Conservation (phyloP, 1,140 invertebrate species). For the Zophobas morio region DNA sequence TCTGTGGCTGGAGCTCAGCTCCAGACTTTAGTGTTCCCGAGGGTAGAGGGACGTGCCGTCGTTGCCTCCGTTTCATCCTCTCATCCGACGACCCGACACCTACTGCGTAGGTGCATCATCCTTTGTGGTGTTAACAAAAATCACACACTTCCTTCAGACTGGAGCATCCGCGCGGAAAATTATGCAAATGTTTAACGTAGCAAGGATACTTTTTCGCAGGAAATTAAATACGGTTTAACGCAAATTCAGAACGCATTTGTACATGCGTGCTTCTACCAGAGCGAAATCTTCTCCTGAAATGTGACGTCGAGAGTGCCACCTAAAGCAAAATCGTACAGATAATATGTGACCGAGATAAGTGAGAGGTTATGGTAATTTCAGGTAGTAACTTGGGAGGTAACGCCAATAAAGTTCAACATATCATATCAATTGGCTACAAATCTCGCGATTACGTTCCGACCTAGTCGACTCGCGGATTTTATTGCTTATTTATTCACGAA, state of each 20-base stretch:
- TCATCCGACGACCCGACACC: too few relatives aligned
- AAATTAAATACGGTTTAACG: constrained; percentile 32
- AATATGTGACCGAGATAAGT: constrained; percentile 54
- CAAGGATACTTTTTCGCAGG: constrained; percentile 26
- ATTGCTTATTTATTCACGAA: constrained; percentile 57
- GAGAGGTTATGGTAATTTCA: constrained; percentile 58
- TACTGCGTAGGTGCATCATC: not conserved
- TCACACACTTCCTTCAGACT: constrained; percentile 26
- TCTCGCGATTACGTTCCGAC: constrained; percentile 51
- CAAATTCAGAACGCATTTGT: constrained; percentile 20
- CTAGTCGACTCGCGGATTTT: constrained; percentile 51
- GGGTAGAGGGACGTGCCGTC: constrained; percentile 46
- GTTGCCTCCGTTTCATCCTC: not conserved
- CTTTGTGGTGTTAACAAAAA: constrained; percentile 28
- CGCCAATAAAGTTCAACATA: constrained; percentile 51
- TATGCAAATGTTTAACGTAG: constrained; percentile 29
- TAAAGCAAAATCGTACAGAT: constrained; percentile 3
- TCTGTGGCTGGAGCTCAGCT: constrained; percentile 43
- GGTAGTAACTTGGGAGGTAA: constrained; percentile 51
- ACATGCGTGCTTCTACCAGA: constrained; percentile 30
- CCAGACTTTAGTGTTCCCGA: constrained; percentile 46
- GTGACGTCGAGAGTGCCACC: constrained; percentile 5
- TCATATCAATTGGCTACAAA: constrained; percentile 59
- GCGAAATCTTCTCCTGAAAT: constrained; percentile 39
- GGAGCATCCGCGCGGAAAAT: constrained; percentile 24